These are phyloP conservation scores for Calycopis cecrops DNA, from an alignment of 1,140 invertebrate genomes.

Conservation along the genomic window DNA sequence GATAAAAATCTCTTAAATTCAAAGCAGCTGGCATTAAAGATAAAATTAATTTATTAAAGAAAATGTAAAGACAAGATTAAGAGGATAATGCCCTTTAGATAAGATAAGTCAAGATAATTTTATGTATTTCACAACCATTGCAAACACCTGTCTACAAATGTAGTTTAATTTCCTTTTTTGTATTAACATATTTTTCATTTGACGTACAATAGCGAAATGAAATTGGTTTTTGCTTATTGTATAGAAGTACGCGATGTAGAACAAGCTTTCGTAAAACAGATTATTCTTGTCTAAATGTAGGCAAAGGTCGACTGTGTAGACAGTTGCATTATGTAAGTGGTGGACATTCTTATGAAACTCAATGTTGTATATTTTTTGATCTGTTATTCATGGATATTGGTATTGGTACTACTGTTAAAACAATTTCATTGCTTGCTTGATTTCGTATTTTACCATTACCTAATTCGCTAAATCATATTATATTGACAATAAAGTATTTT, in stretches of 20 bases:
- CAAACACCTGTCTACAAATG: not conserved
- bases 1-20: too few relatives aligned
- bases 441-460: too few relatives aligned
- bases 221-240: not conserved
- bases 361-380: too few relatives aligned
- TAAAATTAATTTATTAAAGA: not conserved
- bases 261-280: not conserved
- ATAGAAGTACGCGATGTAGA: not conserved
- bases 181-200: not conserved
- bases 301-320: not conserved
- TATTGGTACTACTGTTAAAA: too few relatives aligned
- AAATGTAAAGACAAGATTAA: not conserved
- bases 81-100: conserved; percentile 4
- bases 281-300: not conserved
- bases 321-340: too few relatives aligned
- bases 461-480: too few relatives aligned
- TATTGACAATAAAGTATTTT: too few relatives aligned
- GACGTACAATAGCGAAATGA: not conserved
- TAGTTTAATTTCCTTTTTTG: not conserved
- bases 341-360: too few relatives aligned
- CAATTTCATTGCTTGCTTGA: too few relatives aligned
- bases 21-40: too few relatives aligned
- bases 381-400: too few relatives aligned
- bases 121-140: conserved; percentile 1
- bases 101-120: not conserved